A percentile compares a stretch with the other conserved stretches of the same genome.
Conservation (phyloP, 1,140 invertebrate species). For the Frieseomelitta varia region DNA sequence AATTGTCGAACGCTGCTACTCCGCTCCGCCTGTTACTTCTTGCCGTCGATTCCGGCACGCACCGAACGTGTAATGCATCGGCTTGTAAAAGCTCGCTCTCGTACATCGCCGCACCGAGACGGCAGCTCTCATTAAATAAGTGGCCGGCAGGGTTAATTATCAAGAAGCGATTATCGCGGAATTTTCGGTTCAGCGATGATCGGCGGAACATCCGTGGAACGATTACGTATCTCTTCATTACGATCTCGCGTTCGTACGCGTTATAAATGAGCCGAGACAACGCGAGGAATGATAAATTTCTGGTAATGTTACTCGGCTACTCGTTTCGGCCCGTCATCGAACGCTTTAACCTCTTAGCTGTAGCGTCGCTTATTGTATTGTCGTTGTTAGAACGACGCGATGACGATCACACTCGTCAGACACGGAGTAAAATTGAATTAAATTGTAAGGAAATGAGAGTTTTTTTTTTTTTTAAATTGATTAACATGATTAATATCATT, state of each 20-base stretch:
- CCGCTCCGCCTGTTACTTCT: not conserved
- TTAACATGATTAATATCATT: no score
- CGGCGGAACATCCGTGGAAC: not conserved
- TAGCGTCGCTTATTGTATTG: no score
- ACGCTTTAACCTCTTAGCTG: not conserved
- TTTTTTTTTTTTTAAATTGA: no score
- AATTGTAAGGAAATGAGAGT: no score
- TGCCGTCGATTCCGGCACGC: constrained; percentile 15
- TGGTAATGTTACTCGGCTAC: not conserved
- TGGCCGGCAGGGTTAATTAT: constrained; percentile 19
- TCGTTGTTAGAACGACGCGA: no score
- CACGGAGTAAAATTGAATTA: no score
- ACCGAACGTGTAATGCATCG: constrained; percentile 25
- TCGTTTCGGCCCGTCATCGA: not conserved
- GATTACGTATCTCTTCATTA: constrained; percentile 31
- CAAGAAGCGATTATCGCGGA: constrained; percentile 28
- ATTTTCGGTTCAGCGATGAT: constrained; percentile 6
- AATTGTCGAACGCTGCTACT: constrained; percentile 18
- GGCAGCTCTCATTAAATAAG: not conserved
- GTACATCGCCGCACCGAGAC: not conserved
- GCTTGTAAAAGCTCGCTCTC: not conserved
- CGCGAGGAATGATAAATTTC: not conserved
- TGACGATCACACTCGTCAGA: no score
- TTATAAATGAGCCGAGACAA: not conserved
- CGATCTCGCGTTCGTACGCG: not conserved